Evolutionary conservation across 1,140 invertebrate genomes (phyloP).

Genomic region (Scylla paramamosain): DNA sequence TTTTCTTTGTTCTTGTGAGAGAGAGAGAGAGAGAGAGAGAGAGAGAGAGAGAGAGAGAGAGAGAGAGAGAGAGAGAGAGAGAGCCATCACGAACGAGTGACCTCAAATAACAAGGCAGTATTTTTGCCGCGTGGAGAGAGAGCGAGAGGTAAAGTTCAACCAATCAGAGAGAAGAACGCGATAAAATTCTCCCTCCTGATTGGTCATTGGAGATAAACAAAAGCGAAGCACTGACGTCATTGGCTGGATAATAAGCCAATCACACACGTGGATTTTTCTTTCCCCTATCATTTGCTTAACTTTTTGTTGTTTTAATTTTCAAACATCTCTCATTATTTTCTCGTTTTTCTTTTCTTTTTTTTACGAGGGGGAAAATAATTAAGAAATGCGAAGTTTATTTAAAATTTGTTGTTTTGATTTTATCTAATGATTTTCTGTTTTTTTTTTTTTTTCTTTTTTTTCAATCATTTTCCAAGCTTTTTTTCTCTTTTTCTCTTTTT

Average conservation of each 20-base stretch:
- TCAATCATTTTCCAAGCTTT: not conserved
- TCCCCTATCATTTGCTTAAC: not conserved
- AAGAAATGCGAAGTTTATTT: not conserved
- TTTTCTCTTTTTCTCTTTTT: not conserved
- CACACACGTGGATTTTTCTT: not conserved
- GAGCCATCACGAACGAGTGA: too few species aligned
- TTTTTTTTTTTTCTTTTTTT: not conserved
- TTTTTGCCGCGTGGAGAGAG: too few species aligned
- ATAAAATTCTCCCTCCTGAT: not conserved
- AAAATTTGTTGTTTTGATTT: not conserved
- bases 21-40: too few species aligned
- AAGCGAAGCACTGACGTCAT: not conserved
- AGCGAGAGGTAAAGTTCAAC: not conserved
- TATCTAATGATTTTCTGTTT: not conserved
- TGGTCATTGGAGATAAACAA: not conserved
- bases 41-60: too few species aligned
- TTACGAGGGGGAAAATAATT: too few species aligned
- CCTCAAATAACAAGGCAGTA: too few species aligned
- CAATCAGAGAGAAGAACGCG: not conserved
- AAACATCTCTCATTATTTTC: not conserved
- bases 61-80: too few species aligned
- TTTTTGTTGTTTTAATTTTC: too few species aligned
- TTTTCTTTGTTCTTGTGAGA: too few species aligned
- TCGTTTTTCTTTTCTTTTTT: not conserved
- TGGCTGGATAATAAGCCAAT: not conserved